phyloP scores from a whole-genome alignment of 64 coral and sea anemone species.

The Montipora efflorescens region DNA sequence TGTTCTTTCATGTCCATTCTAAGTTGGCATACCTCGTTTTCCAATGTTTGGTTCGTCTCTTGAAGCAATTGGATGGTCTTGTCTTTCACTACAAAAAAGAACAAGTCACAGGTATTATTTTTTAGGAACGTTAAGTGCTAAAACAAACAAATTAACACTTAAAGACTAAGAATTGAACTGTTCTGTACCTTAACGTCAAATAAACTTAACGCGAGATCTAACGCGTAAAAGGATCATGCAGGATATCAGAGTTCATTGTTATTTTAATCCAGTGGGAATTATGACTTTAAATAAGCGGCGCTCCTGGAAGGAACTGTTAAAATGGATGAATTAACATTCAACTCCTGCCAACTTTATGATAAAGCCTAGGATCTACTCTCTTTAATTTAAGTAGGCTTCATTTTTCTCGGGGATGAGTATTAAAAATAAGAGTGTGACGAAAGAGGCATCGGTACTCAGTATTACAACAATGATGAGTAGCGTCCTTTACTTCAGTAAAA shows the following conservation, averaged over 20 bases:
- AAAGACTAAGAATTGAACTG: background rate
- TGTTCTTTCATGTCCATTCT: constrained; percentile 45
- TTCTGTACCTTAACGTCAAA: background rate
- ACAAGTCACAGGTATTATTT: background rate
- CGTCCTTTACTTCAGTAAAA: background rate
- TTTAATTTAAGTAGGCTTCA: background rate
- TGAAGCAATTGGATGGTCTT: constrained; percentile 23
- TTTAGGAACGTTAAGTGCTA: constrained; percentile 8
- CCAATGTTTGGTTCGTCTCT: constrained; percentile 33
- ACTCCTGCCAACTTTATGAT: background rate
- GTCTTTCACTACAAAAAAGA: constrained; percentile 64
- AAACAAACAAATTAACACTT: constrained; percentile 22
- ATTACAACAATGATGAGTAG: background rate
- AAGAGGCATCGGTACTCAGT: background rate
- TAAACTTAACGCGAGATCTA: background rate
- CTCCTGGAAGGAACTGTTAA: constrained; percentile 1
- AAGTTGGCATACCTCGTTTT: constrained; percentile 17
- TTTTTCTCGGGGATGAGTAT: background rate
- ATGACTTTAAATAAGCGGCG: constrained; percentile 12
- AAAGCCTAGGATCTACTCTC: background rate
- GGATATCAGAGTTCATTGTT: constrained; percentile 19
- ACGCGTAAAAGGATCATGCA: background rate
- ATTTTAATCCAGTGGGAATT: constrained; percentile 28
- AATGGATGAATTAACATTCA: background rate
- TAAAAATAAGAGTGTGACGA: background rate